Percentiles rank a stretch among this genome's conserved stretches.
Conservation (phyloP, 2,797 vertebrate species). For the Lagocephalus sceleratus region DNA sequence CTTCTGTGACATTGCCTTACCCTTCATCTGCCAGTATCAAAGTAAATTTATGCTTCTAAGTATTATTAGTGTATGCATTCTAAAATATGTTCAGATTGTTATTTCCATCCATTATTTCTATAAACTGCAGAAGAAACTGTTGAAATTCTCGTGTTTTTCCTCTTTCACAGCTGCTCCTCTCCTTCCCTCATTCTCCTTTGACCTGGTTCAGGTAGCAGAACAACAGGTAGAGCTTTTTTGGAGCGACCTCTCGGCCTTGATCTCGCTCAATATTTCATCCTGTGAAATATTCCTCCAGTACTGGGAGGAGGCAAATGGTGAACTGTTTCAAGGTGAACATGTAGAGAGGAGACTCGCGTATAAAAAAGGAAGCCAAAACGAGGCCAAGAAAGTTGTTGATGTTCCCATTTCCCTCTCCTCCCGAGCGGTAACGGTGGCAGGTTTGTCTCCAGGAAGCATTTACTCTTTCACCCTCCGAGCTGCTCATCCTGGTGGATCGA, state of each 20-base stretch:
- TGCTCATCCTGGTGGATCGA: conserved; percentile 67
- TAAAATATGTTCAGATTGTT: not conserved
- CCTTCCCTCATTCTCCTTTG: conserved; percentile 69
- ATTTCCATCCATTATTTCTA: not conserved
- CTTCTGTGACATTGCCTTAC: conserved; percentile 82
- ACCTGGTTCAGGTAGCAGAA: conserved; percentile 72
- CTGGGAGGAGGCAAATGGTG: conserved; percentile 50
- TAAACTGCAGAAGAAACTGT: not conserved
- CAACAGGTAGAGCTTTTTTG: conserved; percentile 76
- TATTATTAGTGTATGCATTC: not conserved
- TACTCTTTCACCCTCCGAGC: conserved; percentile 81
- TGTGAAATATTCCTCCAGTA: conserved; percentile 77
- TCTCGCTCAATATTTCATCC: conserved; percentile 41
- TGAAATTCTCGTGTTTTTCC: not conserved
- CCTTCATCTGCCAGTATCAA: conserved; percentile 87
- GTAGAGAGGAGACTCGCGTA: conserved; percentile 7
- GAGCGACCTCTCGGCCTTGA: conserved; percentile 61
- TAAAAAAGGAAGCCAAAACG: conserved; percentile 3
- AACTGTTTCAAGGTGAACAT: conserved; percentile 9
- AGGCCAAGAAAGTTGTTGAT: conserved; percentile 29
- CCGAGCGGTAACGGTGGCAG: conserved; percentile 63
- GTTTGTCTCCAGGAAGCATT: conserved; percentile 77
- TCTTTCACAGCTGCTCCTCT: conserved; percentile 62
- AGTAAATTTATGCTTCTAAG: conserved; percentile 69
- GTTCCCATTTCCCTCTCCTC: conserved; percentile 52